Evolutionary conservation across 2,888 invertebrate genomes (phyloP), one percentile per base, ranked within the genome.

Genomic region (Hirtodrosophila alboralis): DNA sequence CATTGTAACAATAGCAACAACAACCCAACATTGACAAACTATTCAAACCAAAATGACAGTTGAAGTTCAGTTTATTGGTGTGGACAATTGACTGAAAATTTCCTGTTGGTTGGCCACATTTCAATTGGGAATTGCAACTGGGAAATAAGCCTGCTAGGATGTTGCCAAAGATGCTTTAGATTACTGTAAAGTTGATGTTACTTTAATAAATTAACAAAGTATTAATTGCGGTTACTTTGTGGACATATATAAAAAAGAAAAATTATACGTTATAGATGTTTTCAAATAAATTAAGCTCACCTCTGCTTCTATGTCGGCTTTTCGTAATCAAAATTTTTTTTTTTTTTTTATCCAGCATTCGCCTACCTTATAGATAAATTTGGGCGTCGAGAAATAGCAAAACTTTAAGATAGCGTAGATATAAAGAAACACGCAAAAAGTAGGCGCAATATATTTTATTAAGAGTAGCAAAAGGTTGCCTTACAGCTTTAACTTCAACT

Each of bases 391-490:
- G 45, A 37, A 70, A 71, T 73, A 75, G 37, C 65, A 37, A 70
- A 75, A 76, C 18, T 56, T 38, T 31, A 49, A 65, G 85, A 85
- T 83, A 72, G 60, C 45, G 21, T 41, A 54, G 36, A 75, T 58
- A 64, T 59, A 34, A 27, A 43, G 14, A 34, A 27, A 38, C 51
- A n/a, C 26, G 49, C 21, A 48, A 26, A 53, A 58, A 63, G 76
- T 63, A 61, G 81, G 54, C 64, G 65, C 65, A 62, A 86, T 86
- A 86, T 86, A 84, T 86, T n/a, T n/a, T 79, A 75, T 70, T 26
- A 59, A 60, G 34, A 58, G 66, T 41, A 53, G 63, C 36, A 59
- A 64, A 67, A 58, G 49, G 63, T 38, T 70, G 75, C 52, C 60
- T 51, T 49, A 52, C 75, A 47, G 61, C 44, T 44, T 27, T 30